These are phyloP conservation scores for Malurus leucopterus DNA, from an alignment of 2,797 vertebrate species.

Conservation along the genomic window DNA sequence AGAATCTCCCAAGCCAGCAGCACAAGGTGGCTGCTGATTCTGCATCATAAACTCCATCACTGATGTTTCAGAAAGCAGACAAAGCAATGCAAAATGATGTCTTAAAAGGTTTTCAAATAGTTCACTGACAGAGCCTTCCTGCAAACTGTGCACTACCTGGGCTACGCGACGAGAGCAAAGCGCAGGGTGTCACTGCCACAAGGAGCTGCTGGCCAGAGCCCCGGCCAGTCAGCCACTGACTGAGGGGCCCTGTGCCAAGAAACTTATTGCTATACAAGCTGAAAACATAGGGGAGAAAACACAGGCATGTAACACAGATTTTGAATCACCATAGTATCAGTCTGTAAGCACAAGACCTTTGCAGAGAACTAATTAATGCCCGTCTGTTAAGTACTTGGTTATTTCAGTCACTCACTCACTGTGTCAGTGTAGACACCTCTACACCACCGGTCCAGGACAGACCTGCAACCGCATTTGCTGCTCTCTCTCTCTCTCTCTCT, in stretches of 20 bases:
- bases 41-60: background rate
- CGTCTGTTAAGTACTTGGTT: background rate
- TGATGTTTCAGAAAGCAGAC: background rate
- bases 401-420: background rate
- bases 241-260: slow-evolving; percentile 20
- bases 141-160: background rate
- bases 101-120: background rate
- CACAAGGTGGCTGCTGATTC: background rate
- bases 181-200: background rate
- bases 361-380: slow-evolving; percentile 50
- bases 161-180: background rate
- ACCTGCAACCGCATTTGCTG: background rate
- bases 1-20: background rate
- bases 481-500: background rate
- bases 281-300: background rate
- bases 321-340: background rate
- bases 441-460: background rate
- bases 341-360: slow-evolving; percentile 3
- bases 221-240: background rate
- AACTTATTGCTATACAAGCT: slow-evolving; percentile 53
- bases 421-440: background rate
- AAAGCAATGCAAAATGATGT: background rate
- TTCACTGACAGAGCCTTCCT: background rate
- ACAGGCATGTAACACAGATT: background rate
- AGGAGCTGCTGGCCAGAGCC: background rate